Evolutionary conservation across 1,140 invertebrate species (phyloP).

Genomic region (Papilio aristodemus): DNA sequence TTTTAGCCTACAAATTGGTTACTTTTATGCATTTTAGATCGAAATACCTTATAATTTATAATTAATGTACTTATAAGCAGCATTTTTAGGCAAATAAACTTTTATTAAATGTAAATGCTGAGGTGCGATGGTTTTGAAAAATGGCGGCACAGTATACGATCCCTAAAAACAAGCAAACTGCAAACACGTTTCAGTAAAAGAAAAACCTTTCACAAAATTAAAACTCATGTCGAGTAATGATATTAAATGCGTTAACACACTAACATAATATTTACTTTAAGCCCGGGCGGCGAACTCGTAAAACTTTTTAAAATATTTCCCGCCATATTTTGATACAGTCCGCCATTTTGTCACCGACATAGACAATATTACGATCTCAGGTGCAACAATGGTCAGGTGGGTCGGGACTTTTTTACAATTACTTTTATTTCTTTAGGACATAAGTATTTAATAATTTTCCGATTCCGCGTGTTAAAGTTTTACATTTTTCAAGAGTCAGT

Average conservation of each 20-base stretch:
- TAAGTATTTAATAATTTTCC: background rate
- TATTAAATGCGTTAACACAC: slow-evolving; percentile 74
- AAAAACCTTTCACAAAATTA: slow-evolving; percentile 74
- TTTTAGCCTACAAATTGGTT: no score
- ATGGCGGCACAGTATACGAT: background rate
- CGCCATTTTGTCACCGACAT: slow-evolving; percentile 65
- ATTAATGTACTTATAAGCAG: no score
- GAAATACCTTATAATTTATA: no score
- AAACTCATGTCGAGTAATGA: slow-evolving; percentile 72
- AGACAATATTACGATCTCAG: slow-evolving; percentile 49
- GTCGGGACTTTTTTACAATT: slow-evolving; percentile 37
- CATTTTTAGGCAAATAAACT: no score
- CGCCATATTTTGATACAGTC: slow-evolving; percentile 74
- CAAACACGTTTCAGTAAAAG: slow-evolving; percentile 41
- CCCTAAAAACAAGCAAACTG: background rate
- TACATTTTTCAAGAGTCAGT: background rate
- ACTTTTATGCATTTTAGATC: no score
- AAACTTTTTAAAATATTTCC: slow-evolving; percentile 78
- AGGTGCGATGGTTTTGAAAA: background rate
- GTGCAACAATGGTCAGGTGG: slow-evolving; percentile 46
- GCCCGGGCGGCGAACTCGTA: slow-evolving; percentile 58
- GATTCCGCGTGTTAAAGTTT: no score
- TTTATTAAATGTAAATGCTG: background rate
- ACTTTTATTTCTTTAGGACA: slow-evolving; percentile 26
- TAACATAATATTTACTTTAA: slow-evolving; percentile 77